Percentiles rank a stretch among this genome's conserved stretches.
phyloP scores from a whole-genome alignment of 2,888 invertebrate genomes.

The Zaprionus lineosus region DNA sequence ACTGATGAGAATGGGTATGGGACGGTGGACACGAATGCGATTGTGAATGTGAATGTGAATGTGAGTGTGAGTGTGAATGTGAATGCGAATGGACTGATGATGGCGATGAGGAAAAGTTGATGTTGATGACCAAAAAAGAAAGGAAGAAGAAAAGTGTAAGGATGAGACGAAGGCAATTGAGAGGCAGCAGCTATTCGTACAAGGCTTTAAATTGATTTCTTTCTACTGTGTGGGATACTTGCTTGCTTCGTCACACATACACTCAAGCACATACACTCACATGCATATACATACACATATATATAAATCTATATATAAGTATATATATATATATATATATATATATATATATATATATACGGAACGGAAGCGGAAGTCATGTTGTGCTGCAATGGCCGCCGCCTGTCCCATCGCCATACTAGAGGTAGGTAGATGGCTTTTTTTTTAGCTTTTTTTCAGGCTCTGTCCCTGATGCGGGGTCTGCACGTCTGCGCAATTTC shows the following conservation, averaged over 20 bases:
- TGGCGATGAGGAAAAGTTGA: constrained; percentile 47
- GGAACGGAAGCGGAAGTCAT: constrained; percentile 68
- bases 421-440: constrained; percentile 67
- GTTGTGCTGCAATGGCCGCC: constrained; percentile 68
- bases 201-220: constrained; percentile 65
- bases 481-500: constrained; percentile 76
- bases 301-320: constrained; percentile 9
- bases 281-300: constrained; percentile 2
- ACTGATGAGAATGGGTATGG: constrained; percentile 11
- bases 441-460: constrained; percentile 31
- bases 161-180: constrained; percentile 46
- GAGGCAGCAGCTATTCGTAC: constrained; percentile 26
- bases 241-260: constrained; percentile 14
- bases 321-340: constrained; percentile 12
- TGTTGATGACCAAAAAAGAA: constrained; percentile 47
- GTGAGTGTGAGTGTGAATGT: constrained; percentile 6
- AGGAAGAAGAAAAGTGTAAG: background rate
- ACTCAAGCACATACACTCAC: constrained; percentile 3
- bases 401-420: constrained; percentile 39
- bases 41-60: constrained; percentile 26
- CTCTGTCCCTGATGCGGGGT: constrained; percentile 22
- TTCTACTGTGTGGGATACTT: constrained; percentile 23
- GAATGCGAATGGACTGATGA: constrained; percentile 27
- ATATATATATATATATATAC: constrained; percentile 13
- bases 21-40: constrained; percentile 44